Base-by-base conservation (phyloP, 2,888 invertebrate species). In the Uloborus plumipes region DNA sequence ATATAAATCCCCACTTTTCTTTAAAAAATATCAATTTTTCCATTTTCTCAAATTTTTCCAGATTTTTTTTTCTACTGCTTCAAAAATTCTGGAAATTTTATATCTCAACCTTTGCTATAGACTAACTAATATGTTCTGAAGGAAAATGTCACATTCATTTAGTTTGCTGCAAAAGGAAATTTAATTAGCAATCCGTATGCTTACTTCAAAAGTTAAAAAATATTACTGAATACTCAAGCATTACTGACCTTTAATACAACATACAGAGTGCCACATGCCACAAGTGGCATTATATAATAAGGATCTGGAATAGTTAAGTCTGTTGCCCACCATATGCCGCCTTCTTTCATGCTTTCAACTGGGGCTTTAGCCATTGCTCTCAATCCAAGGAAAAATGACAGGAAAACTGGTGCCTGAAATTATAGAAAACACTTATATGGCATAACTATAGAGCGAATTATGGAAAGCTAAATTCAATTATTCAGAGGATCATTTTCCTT, bases 301-400 rank as follows among this genome's bases (percentile, higher is more conserved):
- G 97, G 98, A 91, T 99, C 99, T 2, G 94, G 92, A 14, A 95
- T 89, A 0, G 98, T 97, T 62, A 99, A 91, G 91, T 99, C 97
- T 3, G 92, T 90, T 88, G 99, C 98, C 99, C 99, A 99, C 87
- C 92, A 93, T 0, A 96, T 86, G 0, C 99, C 99, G 49, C 99
- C 99, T 0, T 92, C 91, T 85, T 92, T 92, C 92, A 99, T 92
- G 88, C 97, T 97, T 59, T 95, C 96, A 51, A 99, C 94, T 1
- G 98, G 98, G 49, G 94, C 92, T 87, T 93, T 94, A 0, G 96
- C 93, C 98, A 99, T 98, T 85, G 92, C 91, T 86, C 95, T 91
- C 65, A 99, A 89, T 0, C 94, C 96, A 90, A 95, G 92, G 88
- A 98, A 99, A 88, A 97, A 94, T 0, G 98, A 97, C 85, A 98